Base-by-base conservation (phyloP, 2,888 invertebrate species). In the Trichopoda pennipes region DNA sequence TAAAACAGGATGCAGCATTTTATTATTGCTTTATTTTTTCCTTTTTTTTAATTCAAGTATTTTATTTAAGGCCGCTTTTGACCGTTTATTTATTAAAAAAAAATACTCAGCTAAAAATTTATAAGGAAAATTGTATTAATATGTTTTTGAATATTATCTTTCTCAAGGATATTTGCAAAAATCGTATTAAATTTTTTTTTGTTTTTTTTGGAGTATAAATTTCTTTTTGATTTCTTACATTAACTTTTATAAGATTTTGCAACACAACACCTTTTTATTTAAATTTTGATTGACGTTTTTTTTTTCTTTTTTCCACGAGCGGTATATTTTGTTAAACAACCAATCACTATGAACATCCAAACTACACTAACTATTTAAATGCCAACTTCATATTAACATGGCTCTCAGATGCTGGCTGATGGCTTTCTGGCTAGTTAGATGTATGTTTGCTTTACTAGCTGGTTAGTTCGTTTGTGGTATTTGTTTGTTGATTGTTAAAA, bases 281-380 rank as follows among this genome's bases (percentile, higher is more conserved):
- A 23, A 35, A 35, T 38, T 23, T 32, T 38, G 28, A 38, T 3
- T 47, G 28, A 63, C 21, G 19, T 58, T 28, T 58, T 73, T 66
- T 68, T 44, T 2, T 28, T 23, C 51, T 69, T 72, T 55, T 66
- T 66, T 16, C 19, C 55, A 56, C 78, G 23, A 72, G 74, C 80
- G 80, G 72, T 74, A 35, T 78, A 70, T 75, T 75, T 75, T 19
- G 70, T 69, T 85, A 85, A 85, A 84, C 89, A 88, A 89, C 89
- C 88, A 86, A 83, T 85, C 88, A 82, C 88, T 85, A 80, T 86
- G 88, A 87, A 88, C 87, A 87, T 86, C 86, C 86, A 89, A 89
- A 88, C 87, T 88, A 88, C 86, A 89, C 89, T 89, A 87, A 88
- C 77, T 85, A 84, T 78, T 78, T 79, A 80, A 78, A 82, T 80